These are phyloP conservation scores for Gorsachius magnificus DNA, from an alignment of 2,797 vertebrate species.

Conservation along the genomic window DNA sequence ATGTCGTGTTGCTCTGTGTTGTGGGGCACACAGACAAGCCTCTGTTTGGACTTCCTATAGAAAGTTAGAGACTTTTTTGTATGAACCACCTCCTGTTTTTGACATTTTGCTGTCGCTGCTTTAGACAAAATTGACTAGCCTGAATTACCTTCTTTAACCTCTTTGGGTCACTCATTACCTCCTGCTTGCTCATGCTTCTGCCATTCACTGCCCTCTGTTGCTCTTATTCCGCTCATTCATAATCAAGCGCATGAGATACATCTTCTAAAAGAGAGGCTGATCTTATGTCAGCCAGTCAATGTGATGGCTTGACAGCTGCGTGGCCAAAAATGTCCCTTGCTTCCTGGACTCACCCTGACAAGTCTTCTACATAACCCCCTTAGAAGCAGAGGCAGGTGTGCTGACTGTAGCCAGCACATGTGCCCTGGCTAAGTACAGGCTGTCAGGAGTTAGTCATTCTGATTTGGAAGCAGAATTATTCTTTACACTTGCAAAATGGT, in stretches of 20 bases:
- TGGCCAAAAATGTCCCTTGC: background rate
- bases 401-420: fast-evolving
- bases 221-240: background rate
- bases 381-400: background rate
- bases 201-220: background rate
- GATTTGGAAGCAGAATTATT: background rate
- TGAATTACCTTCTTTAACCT: background rate
- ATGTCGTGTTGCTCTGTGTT: background rate
- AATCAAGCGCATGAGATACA: background rate
- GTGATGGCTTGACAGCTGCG: background rate
- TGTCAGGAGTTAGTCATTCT: background rate
- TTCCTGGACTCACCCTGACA: background rate
- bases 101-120: background rate
- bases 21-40: background rate
- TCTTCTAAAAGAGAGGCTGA: background rate
- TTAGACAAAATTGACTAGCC: background rate
- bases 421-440: background rate
- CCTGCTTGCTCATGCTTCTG: background rate
- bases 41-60: background rate
- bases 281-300: background rate
- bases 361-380: background rate
- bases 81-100: background rate
- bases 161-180: background rate
- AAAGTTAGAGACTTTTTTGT: background rate
- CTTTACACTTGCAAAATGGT: background rate